A percentile compares a stretch with the other conserved stretches of the same genome.
Conservation (phyloP, 2,888 invertebrate genomes). For the Schizaphis graminum region DNA sequence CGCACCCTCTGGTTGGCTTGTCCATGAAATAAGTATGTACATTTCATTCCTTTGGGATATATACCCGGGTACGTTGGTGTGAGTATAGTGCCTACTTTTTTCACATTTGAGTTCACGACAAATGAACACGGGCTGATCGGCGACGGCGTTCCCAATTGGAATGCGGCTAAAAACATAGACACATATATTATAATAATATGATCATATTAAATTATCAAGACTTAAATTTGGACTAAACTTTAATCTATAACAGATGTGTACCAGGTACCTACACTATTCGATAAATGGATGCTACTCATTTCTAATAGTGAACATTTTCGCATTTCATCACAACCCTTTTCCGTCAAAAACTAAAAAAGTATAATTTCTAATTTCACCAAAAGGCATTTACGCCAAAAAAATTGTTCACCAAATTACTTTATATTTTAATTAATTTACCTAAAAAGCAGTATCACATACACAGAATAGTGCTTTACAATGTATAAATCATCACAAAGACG, state of each 20-base stretch:
- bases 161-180: conserved; percentile 82
- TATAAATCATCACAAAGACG: background rate
- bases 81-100: conserved; percentile 87
- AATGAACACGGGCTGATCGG: conserved; percentile 90
- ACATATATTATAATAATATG: background rate
- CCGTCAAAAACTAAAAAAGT: background rate
- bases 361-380: background rate
- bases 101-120: conserved; percentile 81
- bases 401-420: background rate
- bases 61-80: conserved; percentile 99
- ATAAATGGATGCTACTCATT: too few species aligned
- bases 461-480: background rate
- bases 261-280: too few species aligned
- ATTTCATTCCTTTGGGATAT: conserved; percentile 96
- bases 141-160: conserved; percentile 90
- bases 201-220: too few species aligned
- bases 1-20: conserved; percentile 91
- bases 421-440: background rate
- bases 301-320: background rate
- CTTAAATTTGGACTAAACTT: background rate
- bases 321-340: background rate
- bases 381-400: background rate
- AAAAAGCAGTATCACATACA: background rate
- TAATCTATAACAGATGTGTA: background rate
- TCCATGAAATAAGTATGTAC: conserved; percentile 94